phyloP scores from a whole-genome alignment of 2,797 vertebrate species.

The Xenentodon cancila region DNA sequence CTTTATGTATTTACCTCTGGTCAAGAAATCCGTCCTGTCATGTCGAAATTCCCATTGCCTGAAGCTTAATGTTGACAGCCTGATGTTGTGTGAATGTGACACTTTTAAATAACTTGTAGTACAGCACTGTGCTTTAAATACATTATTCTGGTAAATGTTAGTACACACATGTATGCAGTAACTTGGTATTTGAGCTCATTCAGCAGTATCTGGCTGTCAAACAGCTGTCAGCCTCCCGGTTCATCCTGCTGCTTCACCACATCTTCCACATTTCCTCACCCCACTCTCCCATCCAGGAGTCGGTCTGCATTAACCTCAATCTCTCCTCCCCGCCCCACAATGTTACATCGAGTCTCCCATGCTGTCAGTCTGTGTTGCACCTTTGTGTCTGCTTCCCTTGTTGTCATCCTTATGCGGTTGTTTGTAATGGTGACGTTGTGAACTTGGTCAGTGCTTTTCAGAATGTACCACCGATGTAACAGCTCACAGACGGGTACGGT shows the following conservation, averaged over 20 bases:
- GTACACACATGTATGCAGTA: background rate
- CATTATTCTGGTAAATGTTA: slow-evolving; percentile 25
- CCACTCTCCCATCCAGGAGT: slow-evolving; percentile 50
- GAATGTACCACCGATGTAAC: slow-evolving; percentile 5
- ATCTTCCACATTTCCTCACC: slow-evolving; percentile 55
- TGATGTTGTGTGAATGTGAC: slow-evolving; percentile 19
- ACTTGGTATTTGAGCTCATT: slow-evolving; percentile 37
- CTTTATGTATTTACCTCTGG: slow-evolving; percentile 2
- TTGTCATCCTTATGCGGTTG: slow-evolving; percentile 19
- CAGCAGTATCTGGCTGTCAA: slow-evolving; percentile 48
- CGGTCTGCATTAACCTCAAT: slow-evolving; percentile 60
- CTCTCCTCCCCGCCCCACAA: slow-evolving; percentile 33
- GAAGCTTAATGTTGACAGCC: slow-evolving; percentile 29
- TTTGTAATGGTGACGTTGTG: slow-evolving; percentile 6
- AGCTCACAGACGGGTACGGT: slow-evolving; percentile 11
- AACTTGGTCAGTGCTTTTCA: slow-evolving; percentile 46
- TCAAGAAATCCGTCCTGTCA: slow-evolving; percentile 8
- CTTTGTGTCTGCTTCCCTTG: slow-evolving; percentile 30
- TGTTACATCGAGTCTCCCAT: slow-evolving; percentile 34
- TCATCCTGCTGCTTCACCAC: slow-evolving; percentile 49
- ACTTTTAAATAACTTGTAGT: slow-evolving; percentile 29
- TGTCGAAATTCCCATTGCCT: slow-evolving; percentile 13
- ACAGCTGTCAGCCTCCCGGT: slow-evolving; percentile 51
- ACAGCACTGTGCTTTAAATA: slow-evolving; percentile 6
- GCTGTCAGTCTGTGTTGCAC: slow-evolving; percentile 53